Percentiles rank a stretch among this genome's conserved stretches.
These are phyloP conservation scores for Aeoliscus strigatus DNA, from an alignment of 2,797 vertebrate genomes.

Conservation along the genomic window DNA sequence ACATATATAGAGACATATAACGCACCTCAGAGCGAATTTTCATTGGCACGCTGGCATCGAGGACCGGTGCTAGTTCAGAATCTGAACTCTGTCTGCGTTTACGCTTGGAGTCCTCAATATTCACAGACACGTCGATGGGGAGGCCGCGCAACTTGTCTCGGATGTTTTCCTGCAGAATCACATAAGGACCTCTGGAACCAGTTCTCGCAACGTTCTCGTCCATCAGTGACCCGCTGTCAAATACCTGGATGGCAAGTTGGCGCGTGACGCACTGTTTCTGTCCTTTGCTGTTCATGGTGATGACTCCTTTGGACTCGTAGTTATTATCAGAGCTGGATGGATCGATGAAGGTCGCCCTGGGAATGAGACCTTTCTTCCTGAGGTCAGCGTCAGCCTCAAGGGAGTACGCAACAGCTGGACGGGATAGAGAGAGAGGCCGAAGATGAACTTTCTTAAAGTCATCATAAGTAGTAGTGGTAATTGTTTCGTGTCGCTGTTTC, in stretches of 20 bases:
- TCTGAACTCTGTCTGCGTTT: slow-evolving; percentile 71
- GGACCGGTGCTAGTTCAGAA: slow-evolving; percentile 75
- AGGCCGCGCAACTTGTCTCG: slow-evolving; percentile 88
- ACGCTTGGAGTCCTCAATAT: slow-evolving; percentile 69
- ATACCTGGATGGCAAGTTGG: slow-evolving; percentile 78
- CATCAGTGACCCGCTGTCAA: too few species aligned
- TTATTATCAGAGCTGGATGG: slow-evolving; percentile 20
- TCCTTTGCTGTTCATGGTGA: slow-evolving; percentile 74
- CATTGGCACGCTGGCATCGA: slow-evolving; percentile 73
- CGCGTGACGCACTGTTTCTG: slow-evolving; percentile 64
- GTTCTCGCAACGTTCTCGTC: too few species aligned
- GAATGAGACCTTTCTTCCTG: slow-evolving; percentile 58
- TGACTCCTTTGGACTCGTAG: slow-evolving; percentile 61
- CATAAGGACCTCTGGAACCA: too few species aligned
- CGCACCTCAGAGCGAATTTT: slow-evolving; percentile 70
- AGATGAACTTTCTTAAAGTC: neutral
- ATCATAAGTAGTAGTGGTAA: neutral
- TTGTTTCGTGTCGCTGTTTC: neutral
- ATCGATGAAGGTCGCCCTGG: slow-evolving; percentile 76
- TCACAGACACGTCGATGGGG: slow-evolving; percentile 80
- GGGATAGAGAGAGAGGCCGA: slow-evolving; percentile 3
- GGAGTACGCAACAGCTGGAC: slow-evolving; percentile 76
- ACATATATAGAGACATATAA: neutral
- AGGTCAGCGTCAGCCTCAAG: slow-evolving; percentile 80
- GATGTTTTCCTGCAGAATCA: slow-evolving; percentile 80